Evolutionary conservation across 2,888 invertebrate genomes (phyloP), one percentile per base, ranked within the genome.

Genomic region (Zaprionus lineosus): DNA sequence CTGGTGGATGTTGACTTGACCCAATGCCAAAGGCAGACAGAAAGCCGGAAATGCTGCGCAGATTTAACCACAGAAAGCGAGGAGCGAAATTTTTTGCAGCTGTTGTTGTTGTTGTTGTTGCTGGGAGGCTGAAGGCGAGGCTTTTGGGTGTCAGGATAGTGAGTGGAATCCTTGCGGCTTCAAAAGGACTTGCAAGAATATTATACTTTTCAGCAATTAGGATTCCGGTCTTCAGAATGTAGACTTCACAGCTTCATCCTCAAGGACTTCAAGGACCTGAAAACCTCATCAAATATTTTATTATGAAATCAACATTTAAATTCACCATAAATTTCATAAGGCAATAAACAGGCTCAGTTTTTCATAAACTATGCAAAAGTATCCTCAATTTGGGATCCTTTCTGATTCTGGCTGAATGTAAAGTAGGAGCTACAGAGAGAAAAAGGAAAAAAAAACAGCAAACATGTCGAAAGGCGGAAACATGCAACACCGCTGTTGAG

Each of bases 131-230:
- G n/a, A n/a, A n/a, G n/a, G n/a, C n/a, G n/a, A 56, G 83, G 75
- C 53, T 79, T 85, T 74, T 60, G 41, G 50, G 26, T 50, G 56
- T 53, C 43, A 61, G 74, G n/a, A n/a, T n/a, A n/a, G n/a, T n/a
- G n/a, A n/a, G n/a, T n/a, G n/a, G n/a, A 58, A 60, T 33, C 52
- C 29, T 12, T 52, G 68, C 48, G 75, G 61, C 43, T 64, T 76
- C 52, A 85, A 75, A 58, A 53, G 52, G 53, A 77, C 84, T 82
- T 68, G 31, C 43, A 56, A 63, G 50, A 33, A 61, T 62, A 34
- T 52, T n/a, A n/a, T n/a, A n/a, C 53, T 50, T 29, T 51, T 55
- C 34, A 71, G 24, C 37, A 48, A 39, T 48, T 48, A 29, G 6
- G 26, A n/a, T 6, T 8, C 11, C 6, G 11, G 9, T 8, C 21